Evolutionary conservation across 2,888 invertebrate species (phyloP).

Genomic region (Erebia palarica): DNA sequence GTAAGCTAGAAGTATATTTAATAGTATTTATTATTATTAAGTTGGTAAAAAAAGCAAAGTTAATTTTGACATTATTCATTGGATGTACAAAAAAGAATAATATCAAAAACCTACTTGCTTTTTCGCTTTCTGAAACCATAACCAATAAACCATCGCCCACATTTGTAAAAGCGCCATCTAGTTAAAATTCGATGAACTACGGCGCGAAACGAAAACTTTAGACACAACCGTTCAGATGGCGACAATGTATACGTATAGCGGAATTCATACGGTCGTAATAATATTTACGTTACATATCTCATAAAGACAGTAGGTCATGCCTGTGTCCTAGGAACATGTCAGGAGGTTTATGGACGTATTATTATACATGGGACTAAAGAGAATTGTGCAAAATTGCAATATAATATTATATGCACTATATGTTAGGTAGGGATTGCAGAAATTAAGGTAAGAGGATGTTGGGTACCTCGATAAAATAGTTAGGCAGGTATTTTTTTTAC

Average conservation of each 20-base stretch:
- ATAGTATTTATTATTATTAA: too few relatives aligned
- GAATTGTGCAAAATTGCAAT: neutral
- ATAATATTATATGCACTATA: neutral
- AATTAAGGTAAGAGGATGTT: neutral
- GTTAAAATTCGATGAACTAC: constrained; percentile 16
- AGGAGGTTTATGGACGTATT: neutral
- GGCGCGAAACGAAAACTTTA: constrained; percentile 18
- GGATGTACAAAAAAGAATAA: too few relatives aligned
- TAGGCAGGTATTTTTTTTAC: too few relatives aligned
- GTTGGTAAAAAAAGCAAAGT: too few relatives aligned
- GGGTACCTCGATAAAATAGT: neutral
- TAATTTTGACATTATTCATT: too few relatives aligned
- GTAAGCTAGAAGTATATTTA: too few relatives aligned
- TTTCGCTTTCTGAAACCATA: too few relatives aligned
- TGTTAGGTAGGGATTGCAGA: neutral
- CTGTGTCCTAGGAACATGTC: neutral
- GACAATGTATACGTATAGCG: constrained; percentile 35
- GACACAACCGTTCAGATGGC: constrained; percentile 34
- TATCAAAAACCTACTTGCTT: too few relatives aligned
- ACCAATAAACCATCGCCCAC: too few relatives aligned
- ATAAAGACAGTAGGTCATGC: neutral
- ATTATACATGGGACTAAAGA: neutral
- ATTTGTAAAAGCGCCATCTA: constrained; percentile 30
- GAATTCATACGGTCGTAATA: neutral
- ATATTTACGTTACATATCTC: neutral